Percentiles rank a stretch among this genome's conserved stretches.
Conservation (phyloP, 1,140 invertebrate species). For the Sarcophaga bullata region DNA sequence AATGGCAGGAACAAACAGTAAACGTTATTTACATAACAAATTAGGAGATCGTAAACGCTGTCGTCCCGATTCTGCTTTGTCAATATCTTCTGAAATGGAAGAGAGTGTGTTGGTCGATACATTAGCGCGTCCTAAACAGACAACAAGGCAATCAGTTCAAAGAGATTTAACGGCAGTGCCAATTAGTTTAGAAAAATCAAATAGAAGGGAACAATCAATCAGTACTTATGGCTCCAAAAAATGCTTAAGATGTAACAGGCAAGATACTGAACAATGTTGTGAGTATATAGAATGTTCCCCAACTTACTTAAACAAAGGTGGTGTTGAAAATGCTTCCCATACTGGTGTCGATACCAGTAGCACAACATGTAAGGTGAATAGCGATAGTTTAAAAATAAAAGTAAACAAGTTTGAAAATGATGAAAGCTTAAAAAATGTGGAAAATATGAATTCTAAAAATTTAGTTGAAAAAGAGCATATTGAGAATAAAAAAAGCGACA, state of each 20-base stretch:
- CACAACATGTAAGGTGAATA: background rate
- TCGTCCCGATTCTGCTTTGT: background rate
- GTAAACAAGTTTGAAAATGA: background rate
- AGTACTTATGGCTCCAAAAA: background rate
- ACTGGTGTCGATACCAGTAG: background rate
- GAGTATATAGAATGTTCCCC: background rate
- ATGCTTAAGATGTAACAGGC: background rate
- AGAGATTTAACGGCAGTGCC: background rate
- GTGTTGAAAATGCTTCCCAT: too few relatives aligned
- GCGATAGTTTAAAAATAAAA: background rate
- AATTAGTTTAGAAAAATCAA: background rate
- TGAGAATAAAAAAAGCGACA: too few relatives aligned
- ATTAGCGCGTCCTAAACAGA: background rate
- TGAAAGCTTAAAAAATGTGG: background rate
- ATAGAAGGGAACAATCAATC: background rate
- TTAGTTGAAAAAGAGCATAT: too few relatives aligned
- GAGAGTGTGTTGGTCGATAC: background rate
- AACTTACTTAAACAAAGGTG: too few relatives aligned
- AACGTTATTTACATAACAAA: constrained; percentile 10
- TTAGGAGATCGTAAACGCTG: background rate
- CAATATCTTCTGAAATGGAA: background rate
- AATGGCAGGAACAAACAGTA: background rate
- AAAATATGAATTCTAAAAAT: background rate
- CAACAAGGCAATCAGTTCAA: background rate
- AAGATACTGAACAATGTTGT: background rate